These are phyloP conservation scores for Melospiza georgiana DNA, from an alignment of 2,113 vertebrate species.

Conservation along the genomic window DNA sequence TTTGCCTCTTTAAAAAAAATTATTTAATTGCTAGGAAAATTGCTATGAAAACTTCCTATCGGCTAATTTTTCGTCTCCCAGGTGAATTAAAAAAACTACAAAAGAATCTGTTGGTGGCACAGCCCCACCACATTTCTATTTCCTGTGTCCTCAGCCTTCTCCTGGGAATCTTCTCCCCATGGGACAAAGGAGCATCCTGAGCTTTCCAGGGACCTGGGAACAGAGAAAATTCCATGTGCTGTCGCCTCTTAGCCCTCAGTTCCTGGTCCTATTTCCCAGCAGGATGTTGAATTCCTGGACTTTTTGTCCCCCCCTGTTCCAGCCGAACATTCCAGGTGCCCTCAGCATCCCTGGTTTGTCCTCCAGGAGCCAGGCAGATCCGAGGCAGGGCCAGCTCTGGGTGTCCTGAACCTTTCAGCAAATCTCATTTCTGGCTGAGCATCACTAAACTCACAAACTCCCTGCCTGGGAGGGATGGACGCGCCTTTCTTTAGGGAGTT, in stretches of 20 bases:
- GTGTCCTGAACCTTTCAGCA: background rate
- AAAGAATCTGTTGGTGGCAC: background rate
- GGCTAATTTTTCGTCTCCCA: background rate
- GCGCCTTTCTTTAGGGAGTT: background rate
- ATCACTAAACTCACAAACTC: background rate
- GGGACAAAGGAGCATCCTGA: accelerated
- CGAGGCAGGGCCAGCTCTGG: background rate
- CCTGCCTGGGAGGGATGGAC: background rate
- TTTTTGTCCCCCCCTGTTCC: background rate
- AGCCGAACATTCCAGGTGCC: background rate
- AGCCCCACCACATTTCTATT: accelerated
- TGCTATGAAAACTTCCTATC: background rate
- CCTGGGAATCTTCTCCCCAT: background rate
- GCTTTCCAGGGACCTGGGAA: background rate
- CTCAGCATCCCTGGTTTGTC: no score
- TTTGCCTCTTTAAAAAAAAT: background rate
- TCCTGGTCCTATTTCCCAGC: background rate
- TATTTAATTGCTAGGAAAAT: background rate
- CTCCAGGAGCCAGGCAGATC: background rate
- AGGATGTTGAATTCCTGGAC: background rate
- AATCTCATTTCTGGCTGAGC: background rate
- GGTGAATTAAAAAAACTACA: background rate
- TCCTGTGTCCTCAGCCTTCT: background rate
- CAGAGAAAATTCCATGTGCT: background rate
- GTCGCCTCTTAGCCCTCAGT: background rate